Percentiles rank a stretch among this genome's conserved stretches.
Evolutionary conservation across 2,113 vertebrate species (phyloP).

Genomic region (Hippocampus zosterae): DNA sequence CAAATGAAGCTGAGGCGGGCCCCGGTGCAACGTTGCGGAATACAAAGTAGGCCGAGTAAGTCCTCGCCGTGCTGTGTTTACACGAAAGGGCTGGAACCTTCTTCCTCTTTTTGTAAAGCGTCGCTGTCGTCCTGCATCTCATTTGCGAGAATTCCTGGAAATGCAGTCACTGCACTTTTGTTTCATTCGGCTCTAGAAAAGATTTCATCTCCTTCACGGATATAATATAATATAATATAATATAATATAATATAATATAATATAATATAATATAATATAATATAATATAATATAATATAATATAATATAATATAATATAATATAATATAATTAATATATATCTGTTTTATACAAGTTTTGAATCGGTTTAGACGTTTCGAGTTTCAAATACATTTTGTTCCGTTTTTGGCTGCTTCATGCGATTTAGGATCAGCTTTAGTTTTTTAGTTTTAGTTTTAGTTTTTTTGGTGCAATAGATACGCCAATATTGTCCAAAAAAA

Average conservation of each 20-base stretch:
- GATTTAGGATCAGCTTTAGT: conserved; percentile 28
- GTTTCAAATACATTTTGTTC: background rate
- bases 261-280: too few relatives aligned
- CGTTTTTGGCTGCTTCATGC: background rate
- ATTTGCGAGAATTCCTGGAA: conserved; percentile 28
- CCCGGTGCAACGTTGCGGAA: conserved; percentile 21
- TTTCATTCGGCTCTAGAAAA: background rate
- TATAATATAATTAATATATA: too few relatives aligned
- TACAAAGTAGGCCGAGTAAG: conserved; percentile 31
- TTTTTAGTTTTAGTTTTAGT: too few relatives aligned
- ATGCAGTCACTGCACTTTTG: conserved; percentile 24
- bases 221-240: too few relatives aligned
- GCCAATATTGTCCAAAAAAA: conserved; percentile 50
- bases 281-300: too few relatives aligned
- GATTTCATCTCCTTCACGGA: background rate
- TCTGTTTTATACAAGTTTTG: too few relatives aligned
- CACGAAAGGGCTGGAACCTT: conserved; percentile 38
- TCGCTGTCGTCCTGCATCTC: conserved; percentile 22
- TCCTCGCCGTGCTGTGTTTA: conserved; percentile 31
- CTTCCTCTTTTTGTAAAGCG: conserved; percentile 37
- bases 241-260: too few relatives aligned
- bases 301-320: too few relatives aligned
- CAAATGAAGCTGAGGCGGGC: conserved; percentile 17
- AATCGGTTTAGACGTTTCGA: too few relatives aligned
- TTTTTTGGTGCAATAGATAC: conserved; percentile 72